Evolutionary conservation across 2,113 vertebrate species (phyloP).

Genomic region (Geococcyx californianus): DNA sequence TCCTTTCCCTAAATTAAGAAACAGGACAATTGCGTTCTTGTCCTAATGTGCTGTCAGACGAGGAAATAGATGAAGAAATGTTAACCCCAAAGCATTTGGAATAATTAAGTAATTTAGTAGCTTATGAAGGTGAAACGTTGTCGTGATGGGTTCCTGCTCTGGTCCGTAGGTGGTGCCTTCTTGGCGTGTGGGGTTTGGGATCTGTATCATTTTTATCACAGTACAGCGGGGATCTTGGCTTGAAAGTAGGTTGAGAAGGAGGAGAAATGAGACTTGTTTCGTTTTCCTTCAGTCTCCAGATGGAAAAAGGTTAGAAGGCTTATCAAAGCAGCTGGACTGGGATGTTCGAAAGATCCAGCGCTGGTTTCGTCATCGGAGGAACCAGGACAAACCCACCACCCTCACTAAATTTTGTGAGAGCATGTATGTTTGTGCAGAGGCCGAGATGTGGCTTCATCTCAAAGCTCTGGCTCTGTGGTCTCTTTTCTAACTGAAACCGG

Average conservation of each 20-base stretch:
- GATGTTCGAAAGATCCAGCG: conserved; percentile 92
- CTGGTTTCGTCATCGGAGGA: conserved; percentile 96
- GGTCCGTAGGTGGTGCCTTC: background rate
- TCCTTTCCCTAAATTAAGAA: background rate
- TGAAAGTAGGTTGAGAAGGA: background rate
- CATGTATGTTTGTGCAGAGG: conserved; percentile 86
- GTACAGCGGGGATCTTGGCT: background rate
- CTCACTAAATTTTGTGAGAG: conserved; percentile 97
- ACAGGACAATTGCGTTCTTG: background rate
- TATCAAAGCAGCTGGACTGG: conserved; percentile 98
- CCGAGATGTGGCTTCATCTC: background rate
- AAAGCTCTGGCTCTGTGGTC: background rate
- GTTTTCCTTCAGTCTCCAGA: conserved; percentile 85
- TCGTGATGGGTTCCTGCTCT: background rate
- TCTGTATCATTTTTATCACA: fast-evolving
- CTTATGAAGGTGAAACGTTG: background rate
- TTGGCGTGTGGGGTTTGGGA: background rate
- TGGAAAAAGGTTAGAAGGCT: conserved; percentile 86
- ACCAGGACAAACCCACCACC: conserved; percentile 94
- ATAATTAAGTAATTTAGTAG: background rate
- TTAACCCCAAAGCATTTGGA: background rate
- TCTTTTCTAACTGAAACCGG: background rate
- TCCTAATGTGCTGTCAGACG: background rate
- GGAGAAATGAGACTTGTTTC: conserved; percentile 13
- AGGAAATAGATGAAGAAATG: background rate